Conservation (phyloP, 2,113 vertebrate genomes). For the Tychaedon coryphoeus region DNA sequence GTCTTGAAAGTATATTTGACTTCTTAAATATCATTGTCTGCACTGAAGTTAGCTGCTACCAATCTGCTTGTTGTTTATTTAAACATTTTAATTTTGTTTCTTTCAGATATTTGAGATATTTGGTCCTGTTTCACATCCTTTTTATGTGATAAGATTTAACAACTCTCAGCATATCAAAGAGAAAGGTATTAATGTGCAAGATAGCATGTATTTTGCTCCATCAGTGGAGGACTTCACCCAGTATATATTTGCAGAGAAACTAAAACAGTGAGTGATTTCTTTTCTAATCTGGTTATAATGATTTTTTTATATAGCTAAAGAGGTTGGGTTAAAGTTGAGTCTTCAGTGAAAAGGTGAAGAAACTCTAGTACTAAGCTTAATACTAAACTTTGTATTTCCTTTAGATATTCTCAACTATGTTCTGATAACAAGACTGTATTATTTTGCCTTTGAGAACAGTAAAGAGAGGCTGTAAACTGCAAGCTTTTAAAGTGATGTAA, state of each 20-base stretch:
- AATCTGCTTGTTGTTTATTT: background rate
- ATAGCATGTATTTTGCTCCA: slow-evolving; percentile 86
- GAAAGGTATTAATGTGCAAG: slow-evolving; percentile 79
- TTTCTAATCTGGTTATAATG: background rate
- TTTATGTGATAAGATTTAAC: slow-evolving; percentile 90
- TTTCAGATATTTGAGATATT: slow-evolving; percentile 94
- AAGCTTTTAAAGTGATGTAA: background rate
- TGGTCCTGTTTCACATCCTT: slow-evolving; percentile 89
- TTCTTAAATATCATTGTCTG: background rate
- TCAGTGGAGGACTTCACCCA: slow-evolving; percentile 86
- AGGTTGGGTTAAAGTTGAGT: background rate
- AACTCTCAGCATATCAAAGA: slow-evolving; percentile 79
- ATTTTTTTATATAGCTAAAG: background rate
- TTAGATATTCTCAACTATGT: background rate
- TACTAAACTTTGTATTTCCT: background rate
- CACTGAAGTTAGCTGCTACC: background rate
- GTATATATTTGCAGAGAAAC: slow-evolving; percentile 87
- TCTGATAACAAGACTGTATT: background rate
- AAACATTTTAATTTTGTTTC: background rate
- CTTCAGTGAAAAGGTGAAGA: background rate
- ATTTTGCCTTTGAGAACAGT: background rate
- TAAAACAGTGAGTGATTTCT: slow-evolving; percentile 73
- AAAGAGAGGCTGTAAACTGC: background rate
- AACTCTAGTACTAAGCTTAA: background rate
- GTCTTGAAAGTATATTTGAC: background rate